Evolutionary conservation across 2,888 invertebrate genomes (phyloP), one percentile per base, ranked within the genome.

Genomic region (Megastigmus dorsalis): DNA sequence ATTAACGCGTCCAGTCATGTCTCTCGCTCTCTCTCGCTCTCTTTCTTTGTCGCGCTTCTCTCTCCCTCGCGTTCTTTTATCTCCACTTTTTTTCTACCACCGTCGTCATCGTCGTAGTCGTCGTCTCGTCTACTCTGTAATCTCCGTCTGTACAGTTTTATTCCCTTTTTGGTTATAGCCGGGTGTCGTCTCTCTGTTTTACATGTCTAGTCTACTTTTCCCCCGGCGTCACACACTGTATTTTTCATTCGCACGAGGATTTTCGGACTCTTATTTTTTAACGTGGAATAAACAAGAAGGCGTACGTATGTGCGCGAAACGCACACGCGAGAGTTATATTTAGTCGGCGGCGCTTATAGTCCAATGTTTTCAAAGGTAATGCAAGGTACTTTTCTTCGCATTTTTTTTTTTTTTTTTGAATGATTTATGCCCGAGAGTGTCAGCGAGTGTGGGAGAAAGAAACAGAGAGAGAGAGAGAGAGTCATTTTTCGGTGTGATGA

Each of bases 1-100:
- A 60, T 73, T 73, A 73, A 66, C 60, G 60, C 66, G 45, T 60
- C 52, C 72, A 54, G 72, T 66, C 65, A 23, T 41, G 65, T 41
- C 71, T 33, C 59, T 36, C 13, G 30, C 48, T 43, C 63, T 50
- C 30, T 15, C 36, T 15, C 54, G 20, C 43, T 4, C 26, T 55
- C 13, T 36, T 23, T 38, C 28, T 41, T n/a, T n/a, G n/a, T n/a
- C n/a, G n/a, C n/a, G n/a, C 41, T n/a, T 50, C 63, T 36, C 38
- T 28, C 36, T 52, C 28, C 59, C 20, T 30, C 45, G 33, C 15
- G 10, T 45, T 68, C 43, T 54, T 57, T 59, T 28, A 36, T 20
- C 30, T 5, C 23, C 38, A 13, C 52, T 45, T 23, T 20, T 48
- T 30, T 20, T 68, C 36, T 18, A n/a, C n/a, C n/a, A n/a, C n/a